Base-by-base conservation (phyloP, 1,140 invertebrate genomes). In the Scylla paramamosain region DNA sequence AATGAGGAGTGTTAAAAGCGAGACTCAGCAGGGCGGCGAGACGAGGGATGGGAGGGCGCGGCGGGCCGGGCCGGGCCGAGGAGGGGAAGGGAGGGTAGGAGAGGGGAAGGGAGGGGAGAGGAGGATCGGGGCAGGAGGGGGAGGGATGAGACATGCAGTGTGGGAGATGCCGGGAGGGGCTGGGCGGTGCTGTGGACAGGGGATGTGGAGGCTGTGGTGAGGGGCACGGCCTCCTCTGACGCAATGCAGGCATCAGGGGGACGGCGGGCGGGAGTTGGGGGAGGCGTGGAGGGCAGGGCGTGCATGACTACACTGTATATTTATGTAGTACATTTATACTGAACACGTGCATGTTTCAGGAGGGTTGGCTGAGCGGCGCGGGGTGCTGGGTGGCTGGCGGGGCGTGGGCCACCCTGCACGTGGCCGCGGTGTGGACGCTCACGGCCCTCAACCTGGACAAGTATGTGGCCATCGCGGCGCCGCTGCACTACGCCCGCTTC, bases 361-460 rank as follows among this genome's bases (percentile, higher is more conserved):
- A 97, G 96, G 97, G 96, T 94, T 96, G 92, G 96, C 96, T 96
- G 91, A 84, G 89, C 25, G 48, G 32, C 16, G 48, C n/a, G 7
- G 83, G 82, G 10, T 96, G 91, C 14, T 67, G 32, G 4, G 59
- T 93, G 59, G 32, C 48, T 7, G 91, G 88, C 82, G 96, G 97
- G 29, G 97, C 97, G 91, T 97, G 97, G 1, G 97, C 97, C 12
- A 97, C 98, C 0, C 97, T 98, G 12, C 98, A 98, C 96, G 98
- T 98, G 0, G 97, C 98, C 32, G 97, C 98, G n/a, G 97, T 98
- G 32, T 98, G 98, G 98, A 98, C 98, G 0, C 97, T 98, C 4
- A 98, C 98, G 93, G 98, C 98, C 32, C 97, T 98, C 83, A 98
- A 98, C 96, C 98, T 98, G 95, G 98, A 98, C 97, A 97, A 98